Conservation (phyloP, 1,140 invertebrate species). For the Megathymus violae region DNA sequence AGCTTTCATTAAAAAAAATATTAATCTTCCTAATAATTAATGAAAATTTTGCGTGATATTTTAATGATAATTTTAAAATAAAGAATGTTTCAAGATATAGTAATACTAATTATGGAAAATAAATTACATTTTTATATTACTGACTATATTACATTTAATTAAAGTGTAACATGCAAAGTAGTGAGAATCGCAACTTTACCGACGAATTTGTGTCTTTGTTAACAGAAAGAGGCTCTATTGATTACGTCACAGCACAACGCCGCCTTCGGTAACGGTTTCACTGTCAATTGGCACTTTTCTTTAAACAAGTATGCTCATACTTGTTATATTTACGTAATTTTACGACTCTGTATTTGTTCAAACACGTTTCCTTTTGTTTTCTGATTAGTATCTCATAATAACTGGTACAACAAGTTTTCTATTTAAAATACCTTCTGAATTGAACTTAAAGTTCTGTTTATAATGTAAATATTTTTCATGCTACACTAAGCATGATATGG, state of each 20-base stretch:
- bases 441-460: too few species aligned
- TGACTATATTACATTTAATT: too few species aligned
- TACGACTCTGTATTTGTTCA: constrained; percentile 30
- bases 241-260: constrained; percentile 53
- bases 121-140: too few species aligned
- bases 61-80: too few species aligned
- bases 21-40: too few species aligned
- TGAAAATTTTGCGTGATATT: too few species aligned
- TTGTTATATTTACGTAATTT: constrained; percentile 45
- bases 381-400: constrained; percentile 18
- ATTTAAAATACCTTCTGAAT: background rate
- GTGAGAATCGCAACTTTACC: constrained; percentile 1
- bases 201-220: constrained; percentile 30
- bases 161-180: too few species aligned
- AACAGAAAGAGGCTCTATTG: constrained; percentile 36
- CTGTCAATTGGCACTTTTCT: constrained; percentile 59
- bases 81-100: too few species aligned
- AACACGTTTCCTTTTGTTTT: background rate
- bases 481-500: too few species aligned
- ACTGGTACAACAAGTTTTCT: constrained; percentile 3
- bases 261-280: constrained; percentile 59
- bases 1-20: too few species aligned
- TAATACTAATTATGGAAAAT: too few species aligned
- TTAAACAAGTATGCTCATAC: constrained; percentile 40
- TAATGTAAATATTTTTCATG: too few species aligned